A percentile compares a stretch with the other conserved stretches of the same genome.
phyloP scores from a whole-genome alignment of 2,888 invertebrate species.

The Hypena proboscidalis region DNA sequence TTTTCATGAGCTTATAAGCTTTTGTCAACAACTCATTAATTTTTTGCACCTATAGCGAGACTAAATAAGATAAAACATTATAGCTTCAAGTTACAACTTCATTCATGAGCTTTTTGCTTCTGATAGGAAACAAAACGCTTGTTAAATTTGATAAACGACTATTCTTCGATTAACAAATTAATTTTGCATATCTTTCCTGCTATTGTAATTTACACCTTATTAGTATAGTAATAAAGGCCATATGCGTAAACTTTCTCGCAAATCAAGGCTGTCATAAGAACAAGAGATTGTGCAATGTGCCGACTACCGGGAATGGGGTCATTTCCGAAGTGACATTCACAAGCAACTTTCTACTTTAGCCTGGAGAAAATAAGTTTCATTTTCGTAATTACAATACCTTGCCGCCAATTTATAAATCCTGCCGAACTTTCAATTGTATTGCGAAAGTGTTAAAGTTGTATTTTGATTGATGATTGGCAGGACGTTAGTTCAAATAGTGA shows the following conservation, averaged over 20 bases:
- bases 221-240: slow-evolving; percentile 13
- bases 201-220: slow-evolving; percentile 21
- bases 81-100: too few relatives aligned
- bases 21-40: too few relatives aligned
- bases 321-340: slow-evolving; percentile 48
- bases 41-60: too few relatives aligned
- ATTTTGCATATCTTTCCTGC: not conserved
- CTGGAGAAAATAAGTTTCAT: too few relatives aligned
- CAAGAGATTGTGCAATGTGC: slow-evolving; percentile 52
- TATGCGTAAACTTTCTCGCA: slow-evolving; percentile 35
- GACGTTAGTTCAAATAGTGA: slow-evolving; percentile 26
- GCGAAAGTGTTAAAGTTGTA: not conserved
- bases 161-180: slow-evolving; percentile 6
- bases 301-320: slow-evolving; percentile 56
- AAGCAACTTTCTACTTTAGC: slow-evolving; percentile 19
- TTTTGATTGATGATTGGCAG: slow-evolving; percentile 4
- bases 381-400: too few relatives aligned
- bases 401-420: too few relatives aligned
- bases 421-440: slow-evolving; percentile 21
- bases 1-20: too few relatives aligned
- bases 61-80: too few relatives aligned
- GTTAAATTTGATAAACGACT: slow-evolving; percentile 17
- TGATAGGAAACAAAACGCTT: slow-evolving; percentile 21
- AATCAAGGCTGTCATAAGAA: slow-evolving; percentile 46
- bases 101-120: too few relatives aligned